Evolutionary conservation across 2,113 vertebrate genomes (phyloP).

Genomic region (Lepidothrix coronata): DNA sequence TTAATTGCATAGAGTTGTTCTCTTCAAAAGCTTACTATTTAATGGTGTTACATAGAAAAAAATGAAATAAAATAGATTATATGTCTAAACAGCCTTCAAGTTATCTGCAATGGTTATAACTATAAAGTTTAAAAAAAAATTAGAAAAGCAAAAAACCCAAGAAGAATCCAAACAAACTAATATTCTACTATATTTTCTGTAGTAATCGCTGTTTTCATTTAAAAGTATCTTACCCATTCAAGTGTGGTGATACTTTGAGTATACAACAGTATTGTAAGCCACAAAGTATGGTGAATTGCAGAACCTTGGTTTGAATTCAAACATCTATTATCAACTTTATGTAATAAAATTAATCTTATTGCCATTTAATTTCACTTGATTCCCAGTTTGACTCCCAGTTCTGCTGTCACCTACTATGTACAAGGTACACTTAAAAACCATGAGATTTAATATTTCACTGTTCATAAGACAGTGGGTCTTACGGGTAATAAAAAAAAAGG

Average conservation of each 20-base stretch:
- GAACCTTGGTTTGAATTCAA: not conserved
- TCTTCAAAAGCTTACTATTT: not conserved
- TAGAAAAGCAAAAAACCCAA: not conserved
- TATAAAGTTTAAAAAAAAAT: not conserved
- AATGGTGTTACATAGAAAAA: not conserved
- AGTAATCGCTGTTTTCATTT: not conserved
- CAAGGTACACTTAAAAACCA: not conserved
- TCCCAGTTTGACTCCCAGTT: not conserved
- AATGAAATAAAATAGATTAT: not conserved
- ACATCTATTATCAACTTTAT: not conserved
- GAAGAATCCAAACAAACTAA: not conserved
- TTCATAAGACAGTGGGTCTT: not conserved
- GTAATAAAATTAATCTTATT: not conserved
- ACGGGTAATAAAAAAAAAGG: not conserved
- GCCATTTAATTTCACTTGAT: not conserved
- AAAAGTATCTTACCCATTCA: not conserved
- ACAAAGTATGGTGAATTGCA: not conserved
- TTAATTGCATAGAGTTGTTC: not conserved
- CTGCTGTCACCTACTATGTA: not conserved
- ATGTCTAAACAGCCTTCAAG: not conserved
- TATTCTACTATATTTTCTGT: not conserved
- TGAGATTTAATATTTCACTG: not conserved
- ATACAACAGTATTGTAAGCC: not conserved
- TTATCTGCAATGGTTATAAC: not conserved
- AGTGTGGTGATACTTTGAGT: not conserved